A percentile compares a stretch with the other conserved stretches of the same genome.
Evolutionary conservation across 2,888 invertebrate genomes (phyloP).

Genomic region (Scaeva pyrastri): DNA sequence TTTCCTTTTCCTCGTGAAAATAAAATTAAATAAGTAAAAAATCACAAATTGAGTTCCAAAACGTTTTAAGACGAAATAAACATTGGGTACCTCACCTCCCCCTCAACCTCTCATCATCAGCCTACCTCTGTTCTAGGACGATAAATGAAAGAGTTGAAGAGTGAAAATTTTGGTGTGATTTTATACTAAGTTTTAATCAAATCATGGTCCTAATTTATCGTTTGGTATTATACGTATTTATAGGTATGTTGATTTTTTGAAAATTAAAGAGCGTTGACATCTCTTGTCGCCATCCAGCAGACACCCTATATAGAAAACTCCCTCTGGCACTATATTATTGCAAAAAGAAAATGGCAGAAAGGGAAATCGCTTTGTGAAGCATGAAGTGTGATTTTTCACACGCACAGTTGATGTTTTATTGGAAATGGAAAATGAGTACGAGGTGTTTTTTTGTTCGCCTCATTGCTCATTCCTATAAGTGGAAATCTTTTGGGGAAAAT

Average conservation of each 20-base stretch:
- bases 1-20: constrained; percentile 25
- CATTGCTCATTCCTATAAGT: not conserved
- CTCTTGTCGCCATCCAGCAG: not conserved
- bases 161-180: not conserved
- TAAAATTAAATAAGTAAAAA: constrained; percentile 6
- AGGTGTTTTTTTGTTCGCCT: not conserved
- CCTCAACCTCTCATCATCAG: too few species aligned
- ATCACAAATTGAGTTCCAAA: constrained; percentile 22
- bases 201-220: constrained; percentile 61
- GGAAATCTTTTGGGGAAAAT: too few species aligned
- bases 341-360: not conserved
- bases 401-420: not conserved
- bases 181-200: constrained; percentile 43
- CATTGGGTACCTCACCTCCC: not conserved
- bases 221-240: constrained; percentile 19
- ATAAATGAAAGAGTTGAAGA: not conserved
- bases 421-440: not conserved
- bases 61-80: constrained; percentile 5
- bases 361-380: constrained; percentile 3
- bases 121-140: too few species aligned
- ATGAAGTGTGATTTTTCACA: constrained; percentile 42
- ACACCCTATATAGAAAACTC: not conserved
- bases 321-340: not conserved
- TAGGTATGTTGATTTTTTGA: constrained; percentile 23
- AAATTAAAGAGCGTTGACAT: constrained; percentile 21